Base-by-base conservation (phyloP, 2,888 invertebrate species). In the Yponomeuta malinellus region DNA sequence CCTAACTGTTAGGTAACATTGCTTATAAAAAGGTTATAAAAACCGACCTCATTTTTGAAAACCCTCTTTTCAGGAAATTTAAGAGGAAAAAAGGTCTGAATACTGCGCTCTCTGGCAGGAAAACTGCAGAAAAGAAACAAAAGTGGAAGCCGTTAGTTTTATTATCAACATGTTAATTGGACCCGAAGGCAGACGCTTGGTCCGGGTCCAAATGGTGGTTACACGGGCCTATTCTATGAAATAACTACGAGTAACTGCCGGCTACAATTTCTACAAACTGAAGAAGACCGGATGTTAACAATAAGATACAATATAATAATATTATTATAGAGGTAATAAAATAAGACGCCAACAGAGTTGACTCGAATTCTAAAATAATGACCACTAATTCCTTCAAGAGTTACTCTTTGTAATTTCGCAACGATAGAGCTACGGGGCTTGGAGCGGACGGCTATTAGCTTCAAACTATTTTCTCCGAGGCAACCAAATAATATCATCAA, bases 151-250 rank as follows among this genome's bases (percentile, higher is more conserved):
- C 77, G 78, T 84, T 83, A 79, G 79, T 85, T 87, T 85, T 84
- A 87, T 82, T 87, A 84, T 83, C 81, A 83, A 81, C 85, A 85
- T 88, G 87, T 86, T 88, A 88, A 89, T 88, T 88, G 86, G 81
- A 79, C 80, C 79, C 81, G 81, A 82, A 84, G 83, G 85, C 83
- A 75, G 73, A 77, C 75, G 72, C 79, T 87, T 89, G 90, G 90
- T 84, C 76, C 78, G 73, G 75, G 70, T 84, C 90, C 90, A 90
- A 90, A 88, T 88, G 83, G 85, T 31, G 68, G 29, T 74, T 73
- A 78, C 73, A 48, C 29, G 48, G 43, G 29, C 52, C 68, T 23
- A 68, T 68, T 52, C 52, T 29, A 52, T 29, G 65, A 63, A 43
- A 43, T 43, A 43, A 43, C 43, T 8, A 43, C 43, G 43, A 43